Evolutionary conservation across 30 jellyfish, hydroid and myxozoan genomes (phyloP).

Genomic region (Cassiopea andromeda): DNA sequence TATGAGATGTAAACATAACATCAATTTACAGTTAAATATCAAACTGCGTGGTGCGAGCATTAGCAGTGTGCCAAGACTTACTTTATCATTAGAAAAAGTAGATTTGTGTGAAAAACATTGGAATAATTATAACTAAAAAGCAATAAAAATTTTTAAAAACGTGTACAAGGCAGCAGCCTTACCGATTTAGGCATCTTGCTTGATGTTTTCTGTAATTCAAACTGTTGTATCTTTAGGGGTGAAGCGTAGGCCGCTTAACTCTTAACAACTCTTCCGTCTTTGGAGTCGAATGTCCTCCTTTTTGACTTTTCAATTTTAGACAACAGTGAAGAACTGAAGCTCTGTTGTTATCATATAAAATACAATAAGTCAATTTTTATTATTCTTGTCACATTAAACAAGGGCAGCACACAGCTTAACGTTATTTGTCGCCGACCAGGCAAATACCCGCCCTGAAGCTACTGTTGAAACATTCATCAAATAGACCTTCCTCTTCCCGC

Average conservation of each 20-base stretch:
- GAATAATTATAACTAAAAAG: too few relatives aligned
- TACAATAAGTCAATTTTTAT: neutral
- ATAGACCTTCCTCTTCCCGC: slow-evolving; percentile 29
- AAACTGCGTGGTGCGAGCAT: neutral
- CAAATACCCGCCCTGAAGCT: slow-evolving; percentile 50
- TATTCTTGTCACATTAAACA: neutral
- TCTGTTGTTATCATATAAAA: neutral
- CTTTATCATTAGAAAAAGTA: too few relatives aligned
- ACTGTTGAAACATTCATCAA: slow-evolving; percentile 9
- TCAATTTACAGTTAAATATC: neutral
- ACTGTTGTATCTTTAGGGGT: neutral
- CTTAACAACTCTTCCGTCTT: slow-evolving; percentile 4
- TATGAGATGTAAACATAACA: neutral
- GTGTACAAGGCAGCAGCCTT: neutral
- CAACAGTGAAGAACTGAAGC: neutral
- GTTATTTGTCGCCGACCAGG: slow-evolving; percentile 14
- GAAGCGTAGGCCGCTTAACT: slow-evolving; percentile 27
- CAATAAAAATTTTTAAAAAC: neutral
- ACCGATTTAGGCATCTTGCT: slow-evolving; percentile 67
- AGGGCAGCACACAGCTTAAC: neutral
- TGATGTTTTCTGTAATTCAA: neutral
- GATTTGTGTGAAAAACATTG: too few relatives aligned
- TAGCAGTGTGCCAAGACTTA: neutral
- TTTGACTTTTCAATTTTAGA: neutral
- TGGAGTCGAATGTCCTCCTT: neutral